Percentiles rank a stretch among this genome's conserved stretches.
Evolutionary conservation across 2,113 vertebrate species (phyloP).

Genomic region (Natator depressus): DNA sequence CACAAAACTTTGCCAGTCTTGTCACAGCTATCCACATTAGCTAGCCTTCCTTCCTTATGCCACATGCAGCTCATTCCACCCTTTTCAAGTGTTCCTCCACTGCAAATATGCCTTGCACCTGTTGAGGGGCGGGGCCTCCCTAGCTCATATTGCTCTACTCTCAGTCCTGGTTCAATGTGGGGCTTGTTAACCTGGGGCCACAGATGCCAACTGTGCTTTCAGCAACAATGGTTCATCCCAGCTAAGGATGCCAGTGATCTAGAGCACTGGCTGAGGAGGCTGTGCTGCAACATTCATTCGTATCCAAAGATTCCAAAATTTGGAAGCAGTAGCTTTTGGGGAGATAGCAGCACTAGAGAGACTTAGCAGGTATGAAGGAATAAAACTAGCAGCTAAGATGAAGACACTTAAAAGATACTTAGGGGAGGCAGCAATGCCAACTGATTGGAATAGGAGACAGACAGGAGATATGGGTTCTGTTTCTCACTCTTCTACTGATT

Average conservation of each 20-base stretch:
- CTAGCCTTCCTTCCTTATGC: background rate
- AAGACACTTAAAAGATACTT: background rate
- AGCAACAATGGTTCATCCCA: background rate
- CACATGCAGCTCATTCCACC: background rate
- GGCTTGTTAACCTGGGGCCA: background rate
- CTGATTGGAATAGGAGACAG: background rate
- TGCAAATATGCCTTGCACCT: background rate
- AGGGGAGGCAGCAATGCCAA: background rate
- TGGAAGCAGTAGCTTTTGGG: background rate
- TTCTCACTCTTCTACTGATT: background rate
- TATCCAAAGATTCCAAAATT: background rate
- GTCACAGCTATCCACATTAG: background rate
- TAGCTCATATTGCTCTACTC: background rate
- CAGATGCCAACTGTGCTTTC: background rate
- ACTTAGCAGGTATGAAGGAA: background rate
- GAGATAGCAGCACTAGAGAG: background rate
- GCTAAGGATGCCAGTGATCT: background rate
- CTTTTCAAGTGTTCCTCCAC: background rate
- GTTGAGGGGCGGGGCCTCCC: background rate
- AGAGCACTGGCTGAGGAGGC: background rate
- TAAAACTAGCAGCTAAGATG: background rate
- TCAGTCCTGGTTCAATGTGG: background rate
- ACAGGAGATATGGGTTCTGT: background rate
- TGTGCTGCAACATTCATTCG: background rate
- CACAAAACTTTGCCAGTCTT: background rate